Conservation (phyloP, 2,888 invertebrate species). For the Idaea dimidiata region DNA sequence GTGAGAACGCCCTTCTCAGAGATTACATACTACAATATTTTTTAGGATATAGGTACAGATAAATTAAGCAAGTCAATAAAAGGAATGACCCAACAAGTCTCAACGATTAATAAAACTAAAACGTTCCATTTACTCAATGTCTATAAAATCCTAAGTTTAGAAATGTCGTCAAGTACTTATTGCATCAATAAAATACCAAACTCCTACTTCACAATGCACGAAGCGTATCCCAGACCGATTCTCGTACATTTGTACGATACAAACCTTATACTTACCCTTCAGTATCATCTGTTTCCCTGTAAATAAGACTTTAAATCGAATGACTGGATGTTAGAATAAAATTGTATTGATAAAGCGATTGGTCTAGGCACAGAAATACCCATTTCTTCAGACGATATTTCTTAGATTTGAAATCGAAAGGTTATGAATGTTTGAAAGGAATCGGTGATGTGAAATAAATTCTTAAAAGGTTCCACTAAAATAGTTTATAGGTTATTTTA, state of each 20-base stretch:
- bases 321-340: slow-evolving; percentile 9
- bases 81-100: background rate
- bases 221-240: slow-evolving; percentile 51
- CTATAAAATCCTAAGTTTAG: slow-evolving; percentile 20
- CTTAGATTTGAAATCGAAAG: slow-evolving; percentile 43
- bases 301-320: slow-evolving; percentile 21
- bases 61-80: background rate
- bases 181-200: slow-evolving; percentile 63
- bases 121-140: background rate
- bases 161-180: slow-evolving; percentile 57
- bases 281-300: slow-evolving; percentile 15
- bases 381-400: slow-evolving; percentile 39
- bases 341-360: slow-evolving; percentile 30
- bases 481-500: slow-evolving; percentile 8
- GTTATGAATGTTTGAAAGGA: slow-evolving; percentile 38
- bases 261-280: slow-evolving; percentile 11
- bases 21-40: too few relatives aligned
- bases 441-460: slow-evolving; percentile 28
- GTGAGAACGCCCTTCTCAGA: too few relatives aligned
- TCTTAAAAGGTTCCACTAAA: slow-evolving; percentile 11
- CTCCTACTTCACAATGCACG: slow-evolving; percentile 46
- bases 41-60: too few relatives aligned
- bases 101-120: background rate
- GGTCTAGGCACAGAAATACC: slow-evolving; percentile 37
- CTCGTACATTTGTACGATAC: slow-evolving; percentile 35